Percentiles rank a stretch among this genome's conserved stretches.
These are phyloP conservation scores for Monarcha castaneiventris DNA, from an alignment of 2,113 vertebrate species.

Conservation along the genomic window DNA sequence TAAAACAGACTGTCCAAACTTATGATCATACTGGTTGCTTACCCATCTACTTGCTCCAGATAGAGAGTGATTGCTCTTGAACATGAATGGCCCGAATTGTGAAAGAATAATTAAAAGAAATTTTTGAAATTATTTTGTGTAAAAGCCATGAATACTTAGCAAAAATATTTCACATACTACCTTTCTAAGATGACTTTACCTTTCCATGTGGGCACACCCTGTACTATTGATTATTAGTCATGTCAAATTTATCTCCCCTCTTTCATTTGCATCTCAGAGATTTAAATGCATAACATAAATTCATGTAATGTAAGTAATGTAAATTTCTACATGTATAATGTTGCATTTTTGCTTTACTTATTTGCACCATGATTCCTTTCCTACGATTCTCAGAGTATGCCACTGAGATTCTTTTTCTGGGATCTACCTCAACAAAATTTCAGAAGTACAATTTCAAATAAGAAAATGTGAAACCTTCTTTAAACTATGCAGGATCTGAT, in stretches of 20 bases:
- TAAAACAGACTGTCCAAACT: neutral
- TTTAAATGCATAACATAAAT: neutral
- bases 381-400: neutral
- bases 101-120: neutral
- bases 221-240: neutral
- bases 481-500: neutral
- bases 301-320: neutral
- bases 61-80: neutral
- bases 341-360: neutral
- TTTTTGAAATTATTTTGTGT: neutral
- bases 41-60: neutral
- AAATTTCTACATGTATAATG: neutral
- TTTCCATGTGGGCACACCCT: neutral
- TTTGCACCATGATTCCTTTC: neutral
- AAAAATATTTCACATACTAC: neutral
- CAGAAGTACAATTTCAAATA: neutral
- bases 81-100: neutral
- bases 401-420: neutral
- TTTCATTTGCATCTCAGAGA: neutral
- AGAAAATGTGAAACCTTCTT: neutral
- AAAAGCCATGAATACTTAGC: neutral
- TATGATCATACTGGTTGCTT: neutral
- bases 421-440: neutral
- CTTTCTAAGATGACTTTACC: neutral
- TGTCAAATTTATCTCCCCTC: neutral